Evolutionary conservation across 2,113 vertebrate genomes (phyloP).

Genomic region (Larimichthys crocea): DNA sequence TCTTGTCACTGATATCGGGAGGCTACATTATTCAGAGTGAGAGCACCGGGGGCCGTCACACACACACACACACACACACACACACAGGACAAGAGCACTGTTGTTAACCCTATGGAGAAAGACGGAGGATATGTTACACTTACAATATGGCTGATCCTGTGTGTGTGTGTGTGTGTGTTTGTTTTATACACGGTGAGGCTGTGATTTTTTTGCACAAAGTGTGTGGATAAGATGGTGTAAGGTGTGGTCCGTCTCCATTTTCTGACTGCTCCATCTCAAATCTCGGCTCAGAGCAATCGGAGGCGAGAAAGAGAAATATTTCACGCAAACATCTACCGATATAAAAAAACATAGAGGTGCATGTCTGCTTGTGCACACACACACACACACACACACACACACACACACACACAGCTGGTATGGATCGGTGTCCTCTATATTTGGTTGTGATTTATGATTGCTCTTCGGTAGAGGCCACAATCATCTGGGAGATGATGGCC

Average conservation of each 20-base stretch:
- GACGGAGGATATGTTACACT: slow-evolving; percentile 34
- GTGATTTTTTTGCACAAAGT: neutral
- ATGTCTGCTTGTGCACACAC: slow-evolving; percentile 3
- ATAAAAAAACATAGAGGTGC: slow-evolving; percentile 20
- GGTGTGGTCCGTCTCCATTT: slow-evolving; percentile 63
- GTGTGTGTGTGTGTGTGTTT: neutral
- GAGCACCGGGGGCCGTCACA: slow-evolving; percentile 68
- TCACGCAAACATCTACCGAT: slow-evolving; percentile 13
- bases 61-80: neutral
- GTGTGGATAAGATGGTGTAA: neutral
- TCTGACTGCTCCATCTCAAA: slow-evolving; percentile 49
- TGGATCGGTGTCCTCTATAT: slow-evolving; percentile 76
- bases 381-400: neutral
- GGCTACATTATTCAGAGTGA: slow-evolving; percentile 79
- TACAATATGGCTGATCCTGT: slow-evolving; percentile 10
- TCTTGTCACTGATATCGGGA: slow-evolving; percentile 82
- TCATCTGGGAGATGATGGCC: slow-evolving; percentile 83
- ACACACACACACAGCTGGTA: slow-evolving; percentile 51
- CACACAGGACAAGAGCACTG: slow-evolving; percentile 58
- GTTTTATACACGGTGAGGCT: neutral
- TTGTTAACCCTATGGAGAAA: slow-evolving; percentile 60
- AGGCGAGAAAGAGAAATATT: slow-evolving; percentile 7
- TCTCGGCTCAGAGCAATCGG: slow-evolving; percentile 25
- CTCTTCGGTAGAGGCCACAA: slow-evolving; percentile 81
- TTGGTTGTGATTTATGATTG: slow-evolving; percentile 81